These are phyloP conservation scores for Drosophila setifemur DNA, from an alignment of 1,140 invertebrate genomes.

Conservation along the genomic window DNA sequence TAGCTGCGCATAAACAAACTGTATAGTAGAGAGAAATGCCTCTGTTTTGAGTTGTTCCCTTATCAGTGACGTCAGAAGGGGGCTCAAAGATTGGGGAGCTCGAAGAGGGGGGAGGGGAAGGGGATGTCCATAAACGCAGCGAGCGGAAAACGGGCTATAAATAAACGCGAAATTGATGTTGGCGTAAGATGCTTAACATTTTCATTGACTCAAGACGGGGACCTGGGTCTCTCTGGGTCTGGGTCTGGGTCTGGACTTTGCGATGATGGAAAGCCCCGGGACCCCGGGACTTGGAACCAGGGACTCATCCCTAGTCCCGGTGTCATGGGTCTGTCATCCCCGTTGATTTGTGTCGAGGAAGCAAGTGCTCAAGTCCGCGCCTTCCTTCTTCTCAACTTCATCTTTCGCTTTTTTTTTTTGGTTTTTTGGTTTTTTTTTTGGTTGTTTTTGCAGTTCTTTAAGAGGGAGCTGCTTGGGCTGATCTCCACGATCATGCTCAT, in stretches of 20 bases:
- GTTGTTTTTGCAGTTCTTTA: slow-evolving; percentile 46
- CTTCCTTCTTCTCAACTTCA: neutral
- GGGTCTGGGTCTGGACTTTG: neutral
- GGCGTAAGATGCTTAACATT: slow-evolving; percentile 69
- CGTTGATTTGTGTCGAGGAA: slow-evolving; percentile 76
- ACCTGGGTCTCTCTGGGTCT: neutral
- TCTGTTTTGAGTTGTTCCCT: no score
- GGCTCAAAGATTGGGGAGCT: slow-evolving; percentile 5
- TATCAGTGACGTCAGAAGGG: slow-evolving; percentile 41
- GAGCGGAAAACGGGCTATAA: slow-evolving; percentile 61
- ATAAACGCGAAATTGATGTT: slow-evolving; percentile 73
- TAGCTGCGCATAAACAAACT: neutral
- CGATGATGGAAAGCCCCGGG: slow-evolving; percentile 38
- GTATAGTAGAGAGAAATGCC: neutral
- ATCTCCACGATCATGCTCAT: slow-evolving; percentile 45
- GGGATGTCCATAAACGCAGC: slow-evolving; percentile 29
- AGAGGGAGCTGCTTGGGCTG: slow-evolving; percentile 49
- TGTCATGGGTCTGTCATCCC: slow-evolving; percentile 71
- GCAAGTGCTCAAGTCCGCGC: slow-evolving; percentile 63
- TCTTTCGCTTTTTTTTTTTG: slow-evolving; percentile 43
- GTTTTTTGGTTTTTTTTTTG: slow-evolving; percentile 55
- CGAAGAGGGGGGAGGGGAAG: neutral
- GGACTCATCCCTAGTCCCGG: neutral
- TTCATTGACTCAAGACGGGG: slow-evolving; percentile 59
- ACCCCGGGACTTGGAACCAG: neutral